phyloP scores from a whole-genome alignment of 2,888 invertebrate species.

The Melieria crassipennis region DNA sequence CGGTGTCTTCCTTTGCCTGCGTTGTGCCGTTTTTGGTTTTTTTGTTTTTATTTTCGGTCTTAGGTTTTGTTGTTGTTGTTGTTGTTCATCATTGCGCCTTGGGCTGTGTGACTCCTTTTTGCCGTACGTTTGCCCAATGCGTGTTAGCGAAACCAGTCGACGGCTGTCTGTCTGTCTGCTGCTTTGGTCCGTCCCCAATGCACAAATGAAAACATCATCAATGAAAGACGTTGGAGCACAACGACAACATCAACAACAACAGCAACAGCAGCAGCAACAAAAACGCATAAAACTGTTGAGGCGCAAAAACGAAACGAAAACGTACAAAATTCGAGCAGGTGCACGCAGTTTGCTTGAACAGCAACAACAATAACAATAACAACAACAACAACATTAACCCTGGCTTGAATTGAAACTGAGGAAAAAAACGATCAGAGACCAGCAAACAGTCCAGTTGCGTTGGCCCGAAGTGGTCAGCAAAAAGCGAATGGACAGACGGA shows the following conservation, averaged over 20 bases:
- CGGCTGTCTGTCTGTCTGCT: no score
- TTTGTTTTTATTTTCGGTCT: not conserved
- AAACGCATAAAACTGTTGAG: not conserved
- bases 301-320: constrained; percentile 1
- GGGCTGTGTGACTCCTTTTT: not conserved
- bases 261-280: not conserved
- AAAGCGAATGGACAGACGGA: no score
- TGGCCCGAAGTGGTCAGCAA: no score
- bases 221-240: constrained; percentile 18
- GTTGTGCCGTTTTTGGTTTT: no score
- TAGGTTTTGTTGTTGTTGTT: not conserved
- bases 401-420: no score
- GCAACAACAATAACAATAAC: no score
- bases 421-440: no score
- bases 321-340: constrained; percentile 47
- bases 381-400: no score
- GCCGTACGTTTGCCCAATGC: not conserved
- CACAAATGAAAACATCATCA: constrained; percentile 40
- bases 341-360: constrained; percentile 32
- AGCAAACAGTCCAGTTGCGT: no score
- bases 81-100: not conserved
- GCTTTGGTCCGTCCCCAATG: not conserved
- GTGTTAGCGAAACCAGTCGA: not conserved
- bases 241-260: not conserved
- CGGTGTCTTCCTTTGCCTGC: no score